Base-by-base conservation (phyloP, 2,888 invertebrate species). In the Steinernema scapterisci region DNA sequence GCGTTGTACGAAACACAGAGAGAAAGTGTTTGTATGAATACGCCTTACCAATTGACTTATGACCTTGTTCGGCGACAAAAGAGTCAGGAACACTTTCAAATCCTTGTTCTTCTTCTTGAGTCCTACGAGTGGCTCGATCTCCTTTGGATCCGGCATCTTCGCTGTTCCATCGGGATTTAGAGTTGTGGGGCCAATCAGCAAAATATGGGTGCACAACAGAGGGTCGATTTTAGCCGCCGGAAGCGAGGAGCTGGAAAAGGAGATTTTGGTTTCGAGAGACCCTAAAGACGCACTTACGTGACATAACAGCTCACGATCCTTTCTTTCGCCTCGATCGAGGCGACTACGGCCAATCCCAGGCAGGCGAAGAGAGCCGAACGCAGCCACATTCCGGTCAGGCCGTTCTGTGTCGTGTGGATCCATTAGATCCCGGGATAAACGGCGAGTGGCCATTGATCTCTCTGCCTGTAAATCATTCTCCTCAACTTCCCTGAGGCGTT, bases 181-280 rank as follows among this genome's bases (percentile, higher is more conserved):
- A 27, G 25, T 46, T 23, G 54, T 52, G 16, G 44, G 9, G 21
- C 78, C 78, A 45, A 79, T 79, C 0, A 79, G 13, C 43, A 79
- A n/a, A n/a, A 80, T 52, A 76, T 79, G 79, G n/a, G 79, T 79
- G 74, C 79, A 79, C 19, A 79, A 56, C 46, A 54, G 46, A 25
- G 79, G 71, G 45, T 79, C 77, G 44, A 79, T 77, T 19, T 52
- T 19, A 21, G 48, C 27, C 1, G 72, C 71, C 23, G 70, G 21
- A 16, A 75, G 78, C 71, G 25, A 43, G 0, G 27, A 51, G 1
- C 51, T 43, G 31, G 79, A 79, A 56, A 52, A 77, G 23, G 25
- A 63, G 31, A 9, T 21, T 19, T 23, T 23, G 19, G n/a, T 7
- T 23, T 13, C 21, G 54, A 21, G 19, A 51, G 19, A 6, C 13